These are phyloP conservation scores for Chamaea fasciata DNA, from an alignment of 2,113 vertebrate species.

Conservation along the genomic window DNA sequence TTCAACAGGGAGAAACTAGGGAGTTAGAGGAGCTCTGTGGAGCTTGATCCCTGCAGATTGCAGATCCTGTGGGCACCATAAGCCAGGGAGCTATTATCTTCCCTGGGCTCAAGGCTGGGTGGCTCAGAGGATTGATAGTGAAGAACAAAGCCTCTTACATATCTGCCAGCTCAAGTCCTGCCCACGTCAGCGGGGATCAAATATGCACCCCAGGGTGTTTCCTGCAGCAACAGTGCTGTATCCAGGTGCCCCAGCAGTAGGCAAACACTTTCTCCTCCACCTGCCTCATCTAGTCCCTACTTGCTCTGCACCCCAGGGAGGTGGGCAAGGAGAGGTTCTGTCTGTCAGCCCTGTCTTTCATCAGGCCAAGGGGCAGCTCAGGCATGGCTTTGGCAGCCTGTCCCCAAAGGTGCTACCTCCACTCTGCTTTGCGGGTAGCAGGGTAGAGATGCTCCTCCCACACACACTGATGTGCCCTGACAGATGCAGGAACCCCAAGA, in stretches of 20 bases:
- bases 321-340: not conserved
- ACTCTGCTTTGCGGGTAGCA: not conserved
- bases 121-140: constrained; percentile 25
- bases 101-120: not conserved
- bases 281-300: not conserved
- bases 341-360: not conserved
- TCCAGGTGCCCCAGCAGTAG: not conserved
- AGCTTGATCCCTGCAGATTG: constrained; percentile 19
- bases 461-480: not conserved
- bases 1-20: constrained; percentile 8
- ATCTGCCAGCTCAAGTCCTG: constrained; percentile 28
- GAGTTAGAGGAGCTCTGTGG: not conserved
- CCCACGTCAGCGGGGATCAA: not conserved
- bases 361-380: not conserved
- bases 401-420: not conserved
- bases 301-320: not conserved
- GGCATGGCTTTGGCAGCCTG: not conserved
- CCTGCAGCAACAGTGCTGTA: not conserved
- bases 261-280: not conserved
- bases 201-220: not conserved
- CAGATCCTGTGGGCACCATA: constrained; percentile 11
- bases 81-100: constrained; percentile 46
- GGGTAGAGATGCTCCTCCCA: not conserved
- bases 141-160: constrained; percentile 52
- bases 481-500: accelerated